Percentiles rank a stretch among this genome's conserved stretches.
These are phyloP conservation scores for Ernsta delagoae DNA, from an alignment of 2,888 invertebrate species.

Conservation along the genomic window DNA sequence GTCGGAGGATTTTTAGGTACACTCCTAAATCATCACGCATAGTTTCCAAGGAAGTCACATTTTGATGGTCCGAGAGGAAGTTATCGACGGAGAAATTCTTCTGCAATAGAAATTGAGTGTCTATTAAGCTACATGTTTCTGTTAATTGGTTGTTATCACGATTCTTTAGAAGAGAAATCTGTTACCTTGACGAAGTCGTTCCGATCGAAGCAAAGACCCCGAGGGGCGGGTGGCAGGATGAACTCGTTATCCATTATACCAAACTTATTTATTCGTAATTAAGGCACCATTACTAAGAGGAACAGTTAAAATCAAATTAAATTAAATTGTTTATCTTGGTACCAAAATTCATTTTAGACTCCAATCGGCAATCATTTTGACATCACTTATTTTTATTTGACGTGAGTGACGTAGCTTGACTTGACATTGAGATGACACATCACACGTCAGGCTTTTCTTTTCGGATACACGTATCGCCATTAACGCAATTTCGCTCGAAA, in stretches of 20 bases:
- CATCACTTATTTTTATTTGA: slow-evolving; percentile 53
- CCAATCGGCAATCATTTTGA: slow-evolving; percentile 72
- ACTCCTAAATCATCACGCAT: slow-evolving; percentile 95
- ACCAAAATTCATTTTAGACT: slow-evolving; percentile 49
- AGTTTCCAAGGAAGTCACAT: slow-evolving; percentile 90
- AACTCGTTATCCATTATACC: slow-evolving; percentile 73
- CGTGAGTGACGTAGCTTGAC: slow-evolving; percentile 55
- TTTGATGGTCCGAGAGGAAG: slow-evolving; percentile 92
- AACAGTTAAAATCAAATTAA: no score
- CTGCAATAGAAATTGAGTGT: slow-evolving; percentile 77
- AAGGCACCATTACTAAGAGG: slow-evolving; percentile 75
- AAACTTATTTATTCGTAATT: slow-evolving; percentile 58
- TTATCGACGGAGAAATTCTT: slow-evolving; percentile 96
- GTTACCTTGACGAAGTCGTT: slow-evolving; percentile 86
- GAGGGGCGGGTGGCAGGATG: slow-evolving; percentile 84
- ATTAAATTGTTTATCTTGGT: slow-evolving; percentile 53
- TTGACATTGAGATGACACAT: slow-evolving; percentile 80
- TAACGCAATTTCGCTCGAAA: no score
- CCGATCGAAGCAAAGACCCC: no score
- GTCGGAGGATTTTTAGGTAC: slow-evolving; percentile 95
- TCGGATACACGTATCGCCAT: slow-evolving; percentile 58
- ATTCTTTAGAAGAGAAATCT: slow-evolving; percentile 32
- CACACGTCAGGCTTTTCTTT: slow-evolving; percentile 63
- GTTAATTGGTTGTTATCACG: slow-evolving; percentile 26
- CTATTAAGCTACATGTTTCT: background rate